phyloP scores from a whole-genome alignment of 2,113 vertebrate genomes.

The Carassius carassius region DNA sequence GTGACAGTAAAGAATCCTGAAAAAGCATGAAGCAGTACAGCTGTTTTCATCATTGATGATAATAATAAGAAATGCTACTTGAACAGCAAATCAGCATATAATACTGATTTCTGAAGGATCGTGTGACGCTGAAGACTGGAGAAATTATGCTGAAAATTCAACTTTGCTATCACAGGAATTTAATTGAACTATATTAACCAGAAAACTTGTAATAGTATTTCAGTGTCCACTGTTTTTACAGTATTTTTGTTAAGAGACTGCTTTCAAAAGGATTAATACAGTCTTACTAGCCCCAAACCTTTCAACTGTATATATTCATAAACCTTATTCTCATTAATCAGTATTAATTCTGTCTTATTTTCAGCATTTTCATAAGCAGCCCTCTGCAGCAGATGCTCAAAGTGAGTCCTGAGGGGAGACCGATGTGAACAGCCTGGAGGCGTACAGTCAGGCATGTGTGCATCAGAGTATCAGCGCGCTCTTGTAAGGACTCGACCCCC shows the following conservation, averaged over 20 bases:
- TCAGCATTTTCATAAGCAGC: slow-evolving; percentile 72
- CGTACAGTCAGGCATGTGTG: not conserved
- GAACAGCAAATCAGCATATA: not conserved
- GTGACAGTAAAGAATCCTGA: not conserved
- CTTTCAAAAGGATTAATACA: too few relatives aligned
- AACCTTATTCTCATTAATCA: not conserved
- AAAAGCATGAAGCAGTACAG: not conserved
- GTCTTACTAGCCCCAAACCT: too few relatives aligned
- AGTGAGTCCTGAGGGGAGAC: slow-evolving; percentile 29
- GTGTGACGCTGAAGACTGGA: not conserved
- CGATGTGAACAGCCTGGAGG: not conserved
- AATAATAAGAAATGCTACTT: not conserved
- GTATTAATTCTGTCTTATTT: not conserved
- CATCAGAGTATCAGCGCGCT: not conserved
- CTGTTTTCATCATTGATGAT: not conserved
- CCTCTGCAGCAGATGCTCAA: slow-evolving; percentile 62
- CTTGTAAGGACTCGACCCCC: slow-evolving; percentile 14
- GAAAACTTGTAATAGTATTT: too few relatives aligned
- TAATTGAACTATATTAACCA: too few relatives aligned
- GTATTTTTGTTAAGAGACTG: too few relatives aligned
- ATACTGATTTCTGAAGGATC: not conserved
- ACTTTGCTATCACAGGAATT: not conserved
- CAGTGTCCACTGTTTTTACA: too few relatives aligned
- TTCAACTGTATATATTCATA: not conserved
- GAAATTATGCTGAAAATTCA: not conserved